Evolutionary conservation across 2,888 invertebrate genomes (phyloP), one percentile per base, ranked within the genome.

Genomic region (Acanthococcus lagerstroemiae): DNA sequence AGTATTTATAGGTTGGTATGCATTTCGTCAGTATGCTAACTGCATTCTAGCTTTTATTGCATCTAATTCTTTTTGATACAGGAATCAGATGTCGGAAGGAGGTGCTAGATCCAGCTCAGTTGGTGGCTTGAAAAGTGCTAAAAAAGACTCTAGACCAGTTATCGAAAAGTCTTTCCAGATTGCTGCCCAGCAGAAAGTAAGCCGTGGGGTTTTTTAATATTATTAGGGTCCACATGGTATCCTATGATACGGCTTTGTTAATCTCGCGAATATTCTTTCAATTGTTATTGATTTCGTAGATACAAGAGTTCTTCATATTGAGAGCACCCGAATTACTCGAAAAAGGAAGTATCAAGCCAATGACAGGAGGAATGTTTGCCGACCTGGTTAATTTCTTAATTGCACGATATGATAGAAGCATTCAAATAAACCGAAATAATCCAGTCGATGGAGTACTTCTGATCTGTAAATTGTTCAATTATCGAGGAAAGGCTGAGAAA

Each of bases 401-500:
- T 22, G 44, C 58, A 55, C 45, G 27, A 0, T 26, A 57, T 15
- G 69, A 69, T 15, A 60, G 44, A 15, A 63, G 48, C 46, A 66
- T 67, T 44, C 30, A 58, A 7, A 55, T 69, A 19, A 68, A 57
- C 52, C 50, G 57, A 45, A 50, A 24, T 1, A 69, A 69, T 58
- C 66, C 61, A 1, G 30, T 65, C 37, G 69, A 69, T 24, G 69
- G 67, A 56, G 27, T 69, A 37, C 50, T 65, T 1, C 58, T 66
- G 24, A 63, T 69, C n/a, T 55, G 66, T 55, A 69, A 68, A 27
- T 45, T 48, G 15, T 68, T 57, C 21, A 66, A 63, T 37, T 69
- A 69, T 54, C 67, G 66, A 68, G 69, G 69, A 26, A 67, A 67
- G 55, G 67, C 67, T 3, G 69, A 69, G 24, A 67, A 52, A 57